Evolutionary conservation across 2,797 vertebrate species (phyloP).

Genomic region (Tolypeutes matacus): DNA sequence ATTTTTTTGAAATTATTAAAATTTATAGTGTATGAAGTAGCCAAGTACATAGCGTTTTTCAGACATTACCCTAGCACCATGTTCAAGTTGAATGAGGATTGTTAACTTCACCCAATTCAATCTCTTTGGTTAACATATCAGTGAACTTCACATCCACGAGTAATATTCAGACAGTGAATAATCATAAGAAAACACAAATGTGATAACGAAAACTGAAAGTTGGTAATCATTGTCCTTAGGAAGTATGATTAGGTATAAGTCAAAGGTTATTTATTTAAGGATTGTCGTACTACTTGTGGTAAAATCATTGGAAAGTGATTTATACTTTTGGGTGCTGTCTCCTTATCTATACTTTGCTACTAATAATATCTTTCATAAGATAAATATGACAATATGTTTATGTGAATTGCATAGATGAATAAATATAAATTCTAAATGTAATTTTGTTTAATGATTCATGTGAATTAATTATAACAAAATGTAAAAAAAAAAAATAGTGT

Average conservation of each 20-base stretch:
- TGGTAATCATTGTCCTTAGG: not conserved
- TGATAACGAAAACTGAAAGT: not conserved
- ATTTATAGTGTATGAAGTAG: not conserved
- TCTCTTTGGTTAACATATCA: not conserved
- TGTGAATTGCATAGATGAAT: not conserved
- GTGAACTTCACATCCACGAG: not conserved
- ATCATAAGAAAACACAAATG: not conserved
- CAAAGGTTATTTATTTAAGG: not conserved
- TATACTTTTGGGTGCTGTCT: not conserved
- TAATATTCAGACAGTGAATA: not conserved
- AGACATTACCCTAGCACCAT: not conserved
- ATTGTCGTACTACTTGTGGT: not conserved
- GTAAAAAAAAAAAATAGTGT: not conserved
- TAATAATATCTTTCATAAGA: not conserved
- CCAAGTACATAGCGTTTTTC: not conserved
- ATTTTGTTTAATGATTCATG: not conserved
- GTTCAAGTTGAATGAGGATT: not conserved
- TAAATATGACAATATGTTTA: not conserved
- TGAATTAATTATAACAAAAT: not conserved
- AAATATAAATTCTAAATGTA: not conserved
- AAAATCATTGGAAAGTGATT: not conserved
- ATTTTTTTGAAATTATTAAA: not conserved
- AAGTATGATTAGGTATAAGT: not conserved
- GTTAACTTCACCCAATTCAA: not conserved
- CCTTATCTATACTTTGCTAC: not conserved